Evolutionary conservation across 2,888 invertebrate species (phyloP).

Genomic region (Callyntrura guangdongensis): DNA sequence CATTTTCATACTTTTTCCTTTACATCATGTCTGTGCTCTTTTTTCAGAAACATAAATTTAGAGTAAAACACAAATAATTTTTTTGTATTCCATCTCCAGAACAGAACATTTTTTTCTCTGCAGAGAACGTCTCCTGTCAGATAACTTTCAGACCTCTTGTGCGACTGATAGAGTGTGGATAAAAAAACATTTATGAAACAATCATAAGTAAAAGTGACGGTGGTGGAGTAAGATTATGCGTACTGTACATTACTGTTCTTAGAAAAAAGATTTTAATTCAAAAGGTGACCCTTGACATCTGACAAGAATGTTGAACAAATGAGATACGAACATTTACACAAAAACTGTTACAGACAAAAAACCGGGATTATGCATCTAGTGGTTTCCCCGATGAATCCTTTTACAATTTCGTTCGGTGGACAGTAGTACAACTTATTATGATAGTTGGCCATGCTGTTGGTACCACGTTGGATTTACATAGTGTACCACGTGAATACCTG

Average conservation of each 20-base stretch:
- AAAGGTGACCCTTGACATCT: constrained; percentile 59
- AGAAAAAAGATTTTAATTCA: background rate
- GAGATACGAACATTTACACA: too few species aligned
- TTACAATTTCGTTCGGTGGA: constrained; percentile 21
- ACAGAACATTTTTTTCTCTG: constrained; percentile 16
- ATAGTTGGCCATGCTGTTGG: constrained; percentile 60
- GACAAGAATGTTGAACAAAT: constrained; percentile 11
- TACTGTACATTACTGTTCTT: background rate
- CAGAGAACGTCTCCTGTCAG: constrained; percentile 25
- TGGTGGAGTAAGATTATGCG: background rate
- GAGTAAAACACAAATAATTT: constrained; percentile 65
- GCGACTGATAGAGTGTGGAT: constrained; percentile 14
- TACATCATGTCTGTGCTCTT: constrained; percentile 42
- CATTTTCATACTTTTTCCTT: constrained; percentile 43
- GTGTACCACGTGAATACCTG: constrained; percentile 67
- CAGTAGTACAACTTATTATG: constrained; percentile 23
- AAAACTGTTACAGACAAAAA: background rate
- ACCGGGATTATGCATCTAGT: background rate
- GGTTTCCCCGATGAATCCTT: constrained; percentile 43
- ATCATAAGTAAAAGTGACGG: background rate
- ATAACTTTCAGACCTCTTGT: constrained; percentile 1
- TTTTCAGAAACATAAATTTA: constrained; percentile 64
- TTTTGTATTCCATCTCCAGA: constrained; percentile 57
- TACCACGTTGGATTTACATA: constrained; percentile 45
- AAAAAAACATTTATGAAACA: background rate